Evolutionary conservation across 2,797 vertebrate genomes (phyloP).

Genomic region (Apogon hyalosoma): DNA sequence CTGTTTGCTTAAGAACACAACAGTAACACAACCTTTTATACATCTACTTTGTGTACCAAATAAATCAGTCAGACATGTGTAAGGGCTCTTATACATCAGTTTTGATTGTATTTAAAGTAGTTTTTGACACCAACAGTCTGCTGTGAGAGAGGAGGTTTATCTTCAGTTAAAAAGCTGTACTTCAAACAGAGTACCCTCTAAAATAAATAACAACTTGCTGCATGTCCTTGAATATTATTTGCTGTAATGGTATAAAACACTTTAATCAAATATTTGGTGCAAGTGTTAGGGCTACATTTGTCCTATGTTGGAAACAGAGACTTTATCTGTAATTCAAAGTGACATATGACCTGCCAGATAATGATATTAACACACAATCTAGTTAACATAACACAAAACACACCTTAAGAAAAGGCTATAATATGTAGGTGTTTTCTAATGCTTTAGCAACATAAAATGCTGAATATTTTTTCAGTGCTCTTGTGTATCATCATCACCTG

Average conservation of each 20-base stretch:
- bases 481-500: slow-evolving; percentile 49
- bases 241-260: slow-evolving; percentile 9
- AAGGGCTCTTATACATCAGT: background rate
- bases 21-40: no score
- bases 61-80: no score
- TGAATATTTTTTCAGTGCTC: slow-evolving; percentile 19
- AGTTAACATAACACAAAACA: slow-evolving; percentile 21
- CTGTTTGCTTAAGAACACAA: no score
- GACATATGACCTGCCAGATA: slow-evolving; percentile 20
- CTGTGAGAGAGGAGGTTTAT: background rate
- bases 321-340: slow-evolving; percentile 42
- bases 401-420: slow-evolving; percentile 31
- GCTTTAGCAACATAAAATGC: slow-evolving; percentile 36
- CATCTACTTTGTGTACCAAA: no score
- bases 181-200: background rate
- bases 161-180: slow-evolving; percentile 8
- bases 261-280: slow-evolving; percentile 12
- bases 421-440: slow-evolving; percentile 48
- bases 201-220: slow-evolving; percentile 1
- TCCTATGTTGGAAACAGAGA: background rate
- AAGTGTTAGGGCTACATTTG: background rate
- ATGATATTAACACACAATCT: background rate
- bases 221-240: slow-evolving; percentile 13
- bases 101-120: background rate
- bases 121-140: background rate